These are phyloP conservation scores for Pteropus rufus DNA, from an alignment of 2,797 vertebrate species.

Conservation along the genomic window DNA sequence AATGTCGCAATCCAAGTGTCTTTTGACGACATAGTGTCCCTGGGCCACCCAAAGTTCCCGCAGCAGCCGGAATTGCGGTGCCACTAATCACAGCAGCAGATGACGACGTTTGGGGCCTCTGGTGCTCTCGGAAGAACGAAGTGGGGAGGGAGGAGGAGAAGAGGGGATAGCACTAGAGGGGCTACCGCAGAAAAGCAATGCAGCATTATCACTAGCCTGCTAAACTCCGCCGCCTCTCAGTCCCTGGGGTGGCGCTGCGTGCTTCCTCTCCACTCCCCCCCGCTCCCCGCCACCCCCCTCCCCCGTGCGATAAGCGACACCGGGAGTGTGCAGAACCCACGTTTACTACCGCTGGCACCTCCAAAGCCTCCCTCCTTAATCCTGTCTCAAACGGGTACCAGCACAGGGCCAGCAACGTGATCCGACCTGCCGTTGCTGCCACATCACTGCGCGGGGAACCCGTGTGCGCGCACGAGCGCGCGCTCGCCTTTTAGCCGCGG, in stretches of 20 bases:
- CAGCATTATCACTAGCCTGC: background rate
- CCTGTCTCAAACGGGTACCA: conserved; percentile 77
- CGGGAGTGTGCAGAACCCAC: conserved; percentile 64
- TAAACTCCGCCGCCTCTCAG: background rate
- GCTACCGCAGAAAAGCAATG: background rate
- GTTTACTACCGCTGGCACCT: conserved; percentile 77
- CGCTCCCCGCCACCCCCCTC: background rate
- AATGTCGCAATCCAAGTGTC: conserved; percentile 53
- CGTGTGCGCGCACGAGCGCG: conserved; percentile 56
- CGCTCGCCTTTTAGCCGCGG: conserved; percentile 20
- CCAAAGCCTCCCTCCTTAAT: conserved; percentile 76
- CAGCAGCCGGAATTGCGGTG: conserved; percentile 66
- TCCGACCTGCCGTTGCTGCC: conserved; percentile 61
- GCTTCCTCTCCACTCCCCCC: background rate
- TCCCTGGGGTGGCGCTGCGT: background rate
- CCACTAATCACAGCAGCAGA: conserved; percentile 44
- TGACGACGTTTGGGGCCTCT: conserved; percentile 49
- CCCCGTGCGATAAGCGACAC: conserved; percentile 24
- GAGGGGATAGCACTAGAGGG: background rate
- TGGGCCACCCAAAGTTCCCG: conserved; percentile 69
- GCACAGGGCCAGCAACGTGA: conserved; percentile 82
- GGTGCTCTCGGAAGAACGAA: conserved; percentile 17
- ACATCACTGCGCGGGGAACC: conserved; percentile 67
- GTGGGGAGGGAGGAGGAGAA: background rate
- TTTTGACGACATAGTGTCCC: conserved; percentile 50